Base-by-base conservation (phyloP, 92 coral and sea anemone species). In the Isaurus tuberculatus region DNA sequence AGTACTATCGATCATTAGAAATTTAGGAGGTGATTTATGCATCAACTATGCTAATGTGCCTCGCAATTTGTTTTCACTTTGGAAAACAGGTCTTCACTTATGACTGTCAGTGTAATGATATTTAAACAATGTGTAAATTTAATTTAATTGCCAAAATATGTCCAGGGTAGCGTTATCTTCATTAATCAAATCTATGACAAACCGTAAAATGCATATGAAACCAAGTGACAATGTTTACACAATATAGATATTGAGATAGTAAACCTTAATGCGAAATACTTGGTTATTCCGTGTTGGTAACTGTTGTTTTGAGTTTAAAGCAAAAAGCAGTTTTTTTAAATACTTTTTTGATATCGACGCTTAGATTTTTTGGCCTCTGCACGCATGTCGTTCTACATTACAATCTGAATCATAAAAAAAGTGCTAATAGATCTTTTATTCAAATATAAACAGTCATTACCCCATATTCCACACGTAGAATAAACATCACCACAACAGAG, bases 361-460 rank as follows among this genome's bases (percentile, higher is more conserved):
- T 58, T 77, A 25, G 82, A 22, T 20, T 72, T 65, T 49, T 73
- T 89, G 57, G 83, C 30, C 30, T 20, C 53, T 71, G 42, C 79
- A 51, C 67, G 80, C 70, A 19, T 23, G 25, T 65, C 82, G 82
- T 57, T 33, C 82, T 46, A 37, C 84, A 80, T 73, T 65, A 81
- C 92, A 80, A 84, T 71, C 86, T 63, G 70, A 78, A 70, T 66
- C 70, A 46, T 53, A 71, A 80, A 79, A 81, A 84, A 80, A 74
- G 89, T 80, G 92, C 46, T 86, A 85, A 89, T 73, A 81, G 84
- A 61, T 82, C 67, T 89, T 88, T 89, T 79, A 89, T 89, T 85
- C 91, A 89, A 89, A 89, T 75, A 79, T 85, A 89, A 89, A 89
- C 92, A 89, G 73, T 85, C 75, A 79, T 89, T 73, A 73, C 89